phyloP scores from a whole-genome alignment of 2,113 vertebrate species.

The Accipiter virgatus region DNA sequence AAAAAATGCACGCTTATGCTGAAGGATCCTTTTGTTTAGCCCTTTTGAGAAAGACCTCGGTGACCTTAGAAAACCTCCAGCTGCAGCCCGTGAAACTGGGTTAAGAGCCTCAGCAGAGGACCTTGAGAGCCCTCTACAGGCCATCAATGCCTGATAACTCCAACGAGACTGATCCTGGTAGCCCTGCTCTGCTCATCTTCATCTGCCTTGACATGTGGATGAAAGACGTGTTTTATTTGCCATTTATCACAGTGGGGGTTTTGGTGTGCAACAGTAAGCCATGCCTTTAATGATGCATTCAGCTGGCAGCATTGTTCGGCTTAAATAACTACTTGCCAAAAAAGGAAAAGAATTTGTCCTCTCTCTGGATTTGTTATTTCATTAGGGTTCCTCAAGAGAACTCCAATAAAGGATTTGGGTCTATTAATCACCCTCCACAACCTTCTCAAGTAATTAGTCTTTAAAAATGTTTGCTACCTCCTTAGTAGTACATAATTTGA shows the following conservation, averaged over 20 bases:
- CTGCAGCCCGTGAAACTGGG: conserved; percentile 69
- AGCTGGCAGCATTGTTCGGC: conserved; percentile 23
- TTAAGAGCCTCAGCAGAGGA: conserved; percentile 59
- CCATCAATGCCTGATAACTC: neutral
- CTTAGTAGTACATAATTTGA: conserved; percentile 25
- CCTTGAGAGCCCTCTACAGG: conserved; percentile 80
- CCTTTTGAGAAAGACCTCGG: conserved; percentile 77
- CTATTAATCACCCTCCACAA: conserved; percentile 59
- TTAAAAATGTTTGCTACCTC: conserved; percentile 38
- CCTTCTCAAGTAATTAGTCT: conserved; percentile 47
- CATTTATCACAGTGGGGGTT: conserved; percentile 46
- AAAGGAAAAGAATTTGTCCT: conserved; percentile 64
- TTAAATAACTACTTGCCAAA: conserved; percentile 57
- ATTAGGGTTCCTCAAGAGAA: conserved; percentile 52
- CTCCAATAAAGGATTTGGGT: conserved; percentile 52
- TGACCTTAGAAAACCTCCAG: conserved; percentile 86
- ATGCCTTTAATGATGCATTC: conserved; percentile 41
- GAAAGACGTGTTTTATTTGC: conserved; percentile 51
- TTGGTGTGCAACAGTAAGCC: conserved; percentile 21
- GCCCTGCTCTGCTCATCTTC: neutral
- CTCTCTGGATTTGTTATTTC: conserved; percentile 56
- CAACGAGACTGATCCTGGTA: neutral
- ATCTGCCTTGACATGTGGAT: neutral
- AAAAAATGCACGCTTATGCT: conserved; percentile 39
- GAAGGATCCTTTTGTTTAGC: conserved; percentile 77